A percentile compares a stretch with the other conserved stretches of the same genome.
phyloP scores from a whole-genome alignment of 2,888 invertebrate genomes.

The Lithophane ornitopus region DNA sequence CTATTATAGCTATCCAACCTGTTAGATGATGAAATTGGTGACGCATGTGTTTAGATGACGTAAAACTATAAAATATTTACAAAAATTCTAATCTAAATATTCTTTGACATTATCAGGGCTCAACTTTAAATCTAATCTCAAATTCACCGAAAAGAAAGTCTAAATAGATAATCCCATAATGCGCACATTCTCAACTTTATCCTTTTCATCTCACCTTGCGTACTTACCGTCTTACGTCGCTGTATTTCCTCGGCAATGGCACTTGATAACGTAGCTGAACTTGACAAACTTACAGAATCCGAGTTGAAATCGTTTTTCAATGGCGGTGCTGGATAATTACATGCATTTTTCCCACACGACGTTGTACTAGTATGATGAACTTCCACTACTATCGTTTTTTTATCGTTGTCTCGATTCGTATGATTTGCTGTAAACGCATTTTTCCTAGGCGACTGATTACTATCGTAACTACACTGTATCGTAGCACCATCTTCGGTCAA shows the following conservation, averaged over 20 bases:
- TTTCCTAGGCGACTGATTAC: constrained; percentile 85
- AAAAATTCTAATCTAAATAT: constrained; percentile 19
- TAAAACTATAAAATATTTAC: not conserved
- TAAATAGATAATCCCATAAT: constrained; percentile 38
- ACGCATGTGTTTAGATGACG: not conserved
- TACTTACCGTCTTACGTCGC: constrained; percentile 83
- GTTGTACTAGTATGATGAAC: constrained; percentile 91
- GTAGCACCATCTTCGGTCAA: constrained; percentile 93
- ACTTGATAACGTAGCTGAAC: constrained; percentile 86
- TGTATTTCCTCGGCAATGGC: constrained; percentile 89
- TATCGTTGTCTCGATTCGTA: constrained; percentile 82
- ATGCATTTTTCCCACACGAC: constrained; percentile 79
- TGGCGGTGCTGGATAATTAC: constrained; percentile 78
- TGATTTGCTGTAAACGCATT: constrained; percentile 79
- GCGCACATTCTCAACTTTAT: constrained; percentile 28
- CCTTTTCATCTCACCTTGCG: constrained; percentile 3
- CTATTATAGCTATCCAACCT: too few relatives aligned
- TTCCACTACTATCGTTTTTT: constrained; percentile 94
- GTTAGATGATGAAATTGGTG: not conserved
- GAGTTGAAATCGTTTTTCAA: constrained; percentile 75
- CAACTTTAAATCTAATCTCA: constrained; percentile 44
- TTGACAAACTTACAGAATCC: constrained; percentile 82
- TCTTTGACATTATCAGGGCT: constrained; percentile 30
- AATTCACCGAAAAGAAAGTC: constrained; percentile 22
- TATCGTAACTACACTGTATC: constrained; percentile 92